Base-by-base conservation (phyloP, 1,140 invertebrate genomes). In the Tenebrio molitor region DNA sequence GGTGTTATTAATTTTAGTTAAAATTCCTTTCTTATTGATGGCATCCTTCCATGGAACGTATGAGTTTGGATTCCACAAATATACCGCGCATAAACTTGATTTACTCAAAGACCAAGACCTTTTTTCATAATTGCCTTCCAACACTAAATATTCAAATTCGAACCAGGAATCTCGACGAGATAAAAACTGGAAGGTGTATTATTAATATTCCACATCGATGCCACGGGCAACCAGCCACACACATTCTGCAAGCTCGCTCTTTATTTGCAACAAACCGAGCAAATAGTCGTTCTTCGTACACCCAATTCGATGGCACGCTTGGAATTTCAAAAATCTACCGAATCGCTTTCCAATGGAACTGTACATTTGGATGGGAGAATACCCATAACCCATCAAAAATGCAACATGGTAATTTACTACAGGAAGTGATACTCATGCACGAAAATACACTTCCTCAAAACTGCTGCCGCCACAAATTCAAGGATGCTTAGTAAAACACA, bases 1-100 rank as follows among this genome's bases (percentile, higher is more conserved):
- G 67, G 58, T 44, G 34, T 62, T 75, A 75, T 75, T 75, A 75
- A 75, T 75, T 72, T 75, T 75, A 75, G 74, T 75, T 75, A 75
- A 75, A 75, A 75, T 75, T 72, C 74, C 71, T 72, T 68, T 75
- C 69, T 71, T 74, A 70, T 68, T 71, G 73, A 74, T 74, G 68
- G 67, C 64, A 74, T 44, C 63, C 68, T 71, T 53, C 70, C 58
- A 46, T 17, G 36, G 64, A 67, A 74, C 63, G 69, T 74, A 74
- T 71, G 63, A 65, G 46, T 64, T 74, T 64, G 69, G 41, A 74
- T 74, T 74, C 73, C 68, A 64, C 62, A 66, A 74, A 74, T 74
- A 64, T 50, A 67, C 34, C 21, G 72, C 72, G 69, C 67, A 69
- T 68, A 62, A 50, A 72, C 69, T 71, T 71, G 69, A 58, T 63